These are phyloP conservation scores for Pseudocheirus occidentalis DNA, from an alignment of 2,797 vertebrate genomes.

Conservation along the genomic window DNA sequence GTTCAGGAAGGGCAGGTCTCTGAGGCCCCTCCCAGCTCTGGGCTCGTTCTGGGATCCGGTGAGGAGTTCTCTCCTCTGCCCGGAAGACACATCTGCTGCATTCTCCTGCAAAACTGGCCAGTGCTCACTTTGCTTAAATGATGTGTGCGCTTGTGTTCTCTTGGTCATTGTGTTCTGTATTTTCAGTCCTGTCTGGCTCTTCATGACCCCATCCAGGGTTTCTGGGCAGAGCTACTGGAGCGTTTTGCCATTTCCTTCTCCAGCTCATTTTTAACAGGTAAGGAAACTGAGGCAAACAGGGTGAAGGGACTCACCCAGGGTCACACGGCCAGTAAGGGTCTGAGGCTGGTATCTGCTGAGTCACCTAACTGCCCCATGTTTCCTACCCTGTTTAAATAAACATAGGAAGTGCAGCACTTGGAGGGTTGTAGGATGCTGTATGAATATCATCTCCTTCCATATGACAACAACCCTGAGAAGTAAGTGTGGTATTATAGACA, in stretches of 20 bases:
- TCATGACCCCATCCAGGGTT: neutral
- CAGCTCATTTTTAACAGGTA: neutral
- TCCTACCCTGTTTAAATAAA: too few species aligned
- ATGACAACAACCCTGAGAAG: too few species aligned
- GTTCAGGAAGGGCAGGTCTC: neutral
- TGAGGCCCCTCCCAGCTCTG: neutral
- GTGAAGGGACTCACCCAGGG: neutral
- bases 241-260: neutral
- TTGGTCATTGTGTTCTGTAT: neutral
- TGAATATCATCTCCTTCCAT: too few species aligned
- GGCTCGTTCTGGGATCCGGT: neutral
- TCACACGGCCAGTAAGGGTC: neutral
- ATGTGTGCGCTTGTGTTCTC: neutral
- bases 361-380: too few species aligned
- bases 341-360: neutral
- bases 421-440: too few species aligned
- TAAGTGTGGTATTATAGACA: neutral
- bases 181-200: neutral
- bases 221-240: neutral
- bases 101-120: neutral
- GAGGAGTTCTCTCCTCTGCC: neutral
- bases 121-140: neutral
- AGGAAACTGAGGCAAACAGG: neutral
- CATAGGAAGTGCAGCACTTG: too few species aligned
- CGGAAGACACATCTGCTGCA: too few species aligned